Base-by-base conservation (phyloP, 2,888 invertebrate species). In the Eupithecia insigniata region DNA sequence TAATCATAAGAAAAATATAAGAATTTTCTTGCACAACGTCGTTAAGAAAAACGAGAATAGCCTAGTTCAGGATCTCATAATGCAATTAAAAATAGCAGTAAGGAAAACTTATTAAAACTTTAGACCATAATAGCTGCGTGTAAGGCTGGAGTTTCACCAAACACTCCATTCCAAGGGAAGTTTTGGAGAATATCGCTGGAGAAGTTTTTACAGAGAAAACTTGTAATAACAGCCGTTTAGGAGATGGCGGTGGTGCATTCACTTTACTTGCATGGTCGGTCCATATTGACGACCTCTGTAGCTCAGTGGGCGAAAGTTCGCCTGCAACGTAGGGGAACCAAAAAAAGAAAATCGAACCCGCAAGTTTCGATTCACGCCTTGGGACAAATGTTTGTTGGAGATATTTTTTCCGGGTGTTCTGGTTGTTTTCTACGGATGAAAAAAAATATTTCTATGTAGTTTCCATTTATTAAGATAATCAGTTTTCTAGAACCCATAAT, bases 91-190 rank as follows among this genome's bases (percentile, higher is more conserved):
- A 71, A 71, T 65, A 32, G 36, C 58, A 58, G 61, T 64, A 61
- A 62, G 32, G 39, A 18, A 67, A 70, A 60, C 55, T 73, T 73
- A 55, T 71, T 66, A 72, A 60, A 72, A 76, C 65, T 75, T 78
- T 71, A 43, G 39, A 66, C 28, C 71, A 71, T 73, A 73, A 77
- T 66, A 69, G 62, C 66, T 64, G 62, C 69, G 62, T 73, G 32
- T 65, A 55, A 62, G 32, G 51, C 43, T 30, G 28, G 58, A 75
- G 32, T 69, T 75, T 70, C 67, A 46, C 26, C 66, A 26, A 70
- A 51, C 65, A 66, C 64, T 55, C 43, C 64, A 61, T 69, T 69
- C 32, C 58, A 18, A 28, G 28, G 32, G 34, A 69, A 76, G 70
- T 74, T 76, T 67, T 1, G 26, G 26, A 69, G 64, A 66, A 60